Evolutionary conservation across 23 tunicate species (phyloP).

Genomic region (Trididemnum miniatum): DNA sequence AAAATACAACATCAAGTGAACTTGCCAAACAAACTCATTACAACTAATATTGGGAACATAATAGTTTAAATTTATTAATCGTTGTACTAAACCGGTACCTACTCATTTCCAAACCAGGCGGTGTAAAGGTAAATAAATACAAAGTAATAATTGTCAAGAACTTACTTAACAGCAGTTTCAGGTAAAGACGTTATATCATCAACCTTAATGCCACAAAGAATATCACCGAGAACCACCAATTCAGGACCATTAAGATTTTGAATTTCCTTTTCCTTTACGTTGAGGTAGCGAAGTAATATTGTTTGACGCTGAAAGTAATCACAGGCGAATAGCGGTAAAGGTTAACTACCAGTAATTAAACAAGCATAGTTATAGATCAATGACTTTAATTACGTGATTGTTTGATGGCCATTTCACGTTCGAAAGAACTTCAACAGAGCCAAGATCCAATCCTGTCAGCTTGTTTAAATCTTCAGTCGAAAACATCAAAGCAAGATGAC

Average conservation of each 20-base stretch:
- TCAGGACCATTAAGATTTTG: not conserved
- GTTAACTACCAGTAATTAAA: too few species aligned
- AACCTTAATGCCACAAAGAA: slow-evolving; percentile 6
- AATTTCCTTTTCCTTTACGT: not conserved
- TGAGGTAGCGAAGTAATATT: not conserved
- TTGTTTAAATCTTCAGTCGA: not conserved
- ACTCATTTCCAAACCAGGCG: too few species aligned
- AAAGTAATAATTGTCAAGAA: too few species aligned
- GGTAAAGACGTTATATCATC: not conserved
- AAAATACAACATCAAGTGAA: too few species aligned
- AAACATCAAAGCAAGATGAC: slow-evolving; percentile 8
- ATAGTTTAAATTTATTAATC: too few species aligned
- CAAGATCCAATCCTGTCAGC: not conserved
- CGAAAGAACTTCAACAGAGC: not conserved
- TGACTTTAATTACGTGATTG: too few species aligned
- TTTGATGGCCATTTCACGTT: not conserved
- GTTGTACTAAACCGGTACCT: too few species aligned
- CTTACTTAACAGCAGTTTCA: slow-evolving; percentile 6
- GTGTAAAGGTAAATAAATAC: too few species aligned
- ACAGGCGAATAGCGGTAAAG: too few species aligned
- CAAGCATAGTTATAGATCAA: too few species aligned
- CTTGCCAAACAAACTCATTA: too few species aligned
- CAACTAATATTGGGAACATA: too few species aligned
- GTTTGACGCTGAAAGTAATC: not conserved
- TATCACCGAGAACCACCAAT: slow-evolving; percentile 12